Conservation (phyloP, 2,888 invertebrate species). For the Papilio elwesi region DNA sequence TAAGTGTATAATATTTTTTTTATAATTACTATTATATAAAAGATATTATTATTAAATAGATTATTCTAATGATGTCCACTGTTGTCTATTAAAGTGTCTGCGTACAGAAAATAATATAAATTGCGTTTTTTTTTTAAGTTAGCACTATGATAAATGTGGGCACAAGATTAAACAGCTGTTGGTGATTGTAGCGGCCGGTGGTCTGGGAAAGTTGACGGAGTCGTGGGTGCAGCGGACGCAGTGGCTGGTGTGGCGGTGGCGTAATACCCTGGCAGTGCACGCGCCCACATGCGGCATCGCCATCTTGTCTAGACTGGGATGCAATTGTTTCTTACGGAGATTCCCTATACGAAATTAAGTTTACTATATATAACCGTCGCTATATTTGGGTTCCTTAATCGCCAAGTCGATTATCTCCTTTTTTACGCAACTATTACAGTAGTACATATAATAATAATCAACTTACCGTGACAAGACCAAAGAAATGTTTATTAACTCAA, state of each 20-base stretch:
- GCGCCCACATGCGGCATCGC: slow-evolving; percentile 70
- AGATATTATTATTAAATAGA: too few species aligned
- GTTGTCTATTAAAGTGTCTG: neutral
- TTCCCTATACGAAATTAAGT: slow-evolving; percentile 21
- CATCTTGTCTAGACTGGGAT: slow-evolving; percentile 59
- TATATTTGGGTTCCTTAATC: too few species aligned
- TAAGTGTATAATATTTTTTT: too few species aligned
- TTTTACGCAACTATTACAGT: too few species aligned
- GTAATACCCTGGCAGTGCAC: slow-evolving; percentile 61
- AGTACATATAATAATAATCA: too few species aligned
- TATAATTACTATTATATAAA: too few species aligned
- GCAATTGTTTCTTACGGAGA: slow-evolving; percentile 64
- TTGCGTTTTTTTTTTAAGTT: neutral
- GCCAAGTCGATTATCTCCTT: too few species aligned
- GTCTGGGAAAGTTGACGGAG: slow-evolving; percentile 52
- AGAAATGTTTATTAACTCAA: too few species aligned
- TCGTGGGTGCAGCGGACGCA: slow-evolving; percentile 55
- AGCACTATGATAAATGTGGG: slow-evolving; percentile 1
- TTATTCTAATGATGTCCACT: too few species aligned
- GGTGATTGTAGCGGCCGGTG: slow-evolving; percentile 58
- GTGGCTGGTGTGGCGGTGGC: slow-evolving; percentile 62
- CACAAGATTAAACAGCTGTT: slow-evolving; percentile 50
- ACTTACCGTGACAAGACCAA: too few species aligned
- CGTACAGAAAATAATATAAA: neutral
- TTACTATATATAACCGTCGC: neutral